Percentiles rank a stretch among this genome's conserved stretches.
These are phyloP conservation scores for Geophilus truncorum DNA, from an alignment of 2,888 invertebrate genomes.

Conservation along the genomic window DNA sequence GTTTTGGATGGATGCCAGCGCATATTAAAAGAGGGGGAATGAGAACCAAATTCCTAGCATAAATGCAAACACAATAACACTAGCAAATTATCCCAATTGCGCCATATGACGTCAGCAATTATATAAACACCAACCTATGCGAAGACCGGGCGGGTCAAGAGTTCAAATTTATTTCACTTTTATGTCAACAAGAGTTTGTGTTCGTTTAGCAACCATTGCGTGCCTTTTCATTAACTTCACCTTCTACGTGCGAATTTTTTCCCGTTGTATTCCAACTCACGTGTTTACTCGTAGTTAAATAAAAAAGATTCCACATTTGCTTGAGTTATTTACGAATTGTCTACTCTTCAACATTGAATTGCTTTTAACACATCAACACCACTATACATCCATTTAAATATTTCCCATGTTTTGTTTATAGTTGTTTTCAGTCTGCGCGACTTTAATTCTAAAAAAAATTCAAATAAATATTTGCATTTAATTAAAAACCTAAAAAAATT, in stretches of 20 bases:
- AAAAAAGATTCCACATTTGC: too few relatives aligned
- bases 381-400: too few relatives aligned
- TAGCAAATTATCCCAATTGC: slow-evolving; percentile 24
- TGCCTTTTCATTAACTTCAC: neutral
- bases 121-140: neutral
- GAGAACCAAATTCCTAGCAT: slow-evolving; percentile 24
- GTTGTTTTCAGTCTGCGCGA: too few relatives aligned
- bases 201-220: neutral
- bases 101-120: slow-evolving; percentile 7
- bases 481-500: too few relatives aligned
- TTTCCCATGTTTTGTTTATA: too few relatives aligned
- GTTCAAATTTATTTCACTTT: slow-evolving; percentile 5
- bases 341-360: too few relatives aligned
- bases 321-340: too few relatives aligned
- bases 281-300: too few relatives aligned
- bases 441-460: too few relatives aligned
- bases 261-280: too few relatives aligned
- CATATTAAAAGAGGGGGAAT: slow-evolving; percentile 17
- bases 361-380: too few relatives aligned
- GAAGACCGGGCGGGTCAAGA: neutral
- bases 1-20: slow-evolving; percentile 15
- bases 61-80: slow-evolving; percentile 23
- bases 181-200: neutral
- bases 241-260: neutral
- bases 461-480: too few relatives aligned